These are phyloP conservation scores for Poeciliopsis infans DNA, from an alignment of 2,797 vertebrate species.

Conservation along the genomic window DNA sequence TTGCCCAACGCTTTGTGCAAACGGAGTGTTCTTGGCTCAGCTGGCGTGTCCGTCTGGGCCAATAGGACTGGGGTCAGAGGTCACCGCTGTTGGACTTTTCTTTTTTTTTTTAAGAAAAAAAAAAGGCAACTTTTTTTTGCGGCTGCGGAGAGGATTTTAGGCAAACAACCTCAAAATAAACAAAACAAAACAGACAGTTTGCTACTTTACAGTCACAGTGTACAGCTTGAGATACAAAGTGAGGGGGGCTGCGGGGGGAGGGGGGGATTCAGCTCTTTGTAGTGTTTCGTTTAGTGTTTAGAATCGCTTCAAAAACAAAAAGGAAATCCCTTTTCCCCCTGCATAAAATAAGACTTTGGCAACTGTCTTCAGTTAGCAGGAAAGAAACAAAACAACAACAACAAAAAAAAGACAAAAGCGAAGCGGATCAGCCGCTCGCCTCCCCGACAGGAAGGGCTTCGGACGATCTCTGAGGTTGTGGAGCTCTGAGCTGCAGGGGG, in stretches of 20 bases:
- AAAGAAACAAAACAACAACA: slow-evolving; percentile 1
- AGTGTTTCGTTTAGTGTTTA: slow-evolving; percentile 47
- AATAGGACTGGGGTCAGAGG: slow-evolving; percentile 71
- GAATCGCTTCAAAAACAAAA: slow-evolving; percentile 45
- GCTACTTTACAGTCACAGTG: slow-evolving; percentile 87
- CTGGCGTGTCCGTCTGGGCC: slow-evolving; percentile 28
- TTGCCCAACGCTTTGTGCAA: slow-evolving; percentile 69
- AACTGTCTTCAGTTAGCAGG: slow-evolving; percentile 64
- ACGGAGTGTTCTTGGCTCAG: slow-evolving; percentile 61
- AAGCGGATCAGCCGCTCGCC: slow-evolving; percentile 29
- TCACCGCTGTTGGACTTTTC: slow-evolving; percentile 71
- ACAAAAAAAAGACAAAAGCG: slow-evolving; percentile 21
- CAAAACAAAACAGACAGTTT: slow-evolving; percentile 50
- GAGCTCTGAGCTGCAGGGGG: slow-evolving; percentile 47
- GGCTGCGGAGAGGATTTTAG: slow-evolving; percentile 53
- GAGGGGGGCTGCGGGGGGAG: slow-evolving; percentile 24
- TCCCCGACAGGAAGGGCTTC: too few species aligned
- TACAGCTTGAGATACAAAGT: slow-evolving; percentile 77
- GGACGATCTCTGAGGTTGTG: slow-evolving; percentile 16
- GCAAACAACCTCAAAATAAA: background rate
- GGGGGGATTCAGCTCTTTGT: slow-evolving; percentile 48
- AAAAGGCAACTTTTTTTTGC: slow-evolving; percentile 86
- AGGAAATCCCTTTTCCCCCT: slow-evolving; percentile 73
- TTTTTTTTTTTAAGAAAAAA: too few species aligned
- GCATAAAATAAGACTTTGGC: slow-evolving; percentile 82